phyloP scores from a whole-genome alignment of 2,888 invertebrate genomes.

The Melitaea athalia region DNA sequence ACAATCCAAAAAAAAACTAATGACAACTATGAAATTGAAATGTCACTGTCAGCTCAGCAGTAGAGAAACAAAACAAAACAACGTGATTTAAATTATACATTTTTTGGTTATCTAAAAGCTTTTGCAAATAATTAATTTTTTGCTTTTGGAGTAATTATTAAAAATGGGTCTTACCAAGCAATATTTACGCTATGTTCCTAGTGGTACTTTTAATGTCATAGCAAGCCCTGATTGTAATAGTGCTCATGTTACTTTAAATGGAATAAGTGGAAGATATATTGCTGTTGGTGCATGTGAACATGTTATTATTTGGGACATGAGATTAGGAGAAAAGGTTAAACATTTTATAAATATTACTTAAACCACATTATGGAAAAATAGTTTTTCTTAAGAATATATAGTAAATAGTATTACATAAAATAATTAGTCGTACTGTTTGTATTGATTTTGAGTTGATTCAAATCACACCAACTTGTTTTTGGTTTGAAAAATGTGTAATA shows the following conservation, averaged over 20 bases:
- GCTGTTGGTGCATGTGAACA: constrained; percentile 97
- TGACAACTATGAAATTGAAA: background rate
- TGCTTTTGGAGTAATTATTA: background rate
- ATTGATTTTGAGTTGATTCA: too few species aligned
- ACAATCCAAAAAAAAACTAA: too few species aligned
- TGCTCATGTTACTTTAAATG: constrained; percentile 88
- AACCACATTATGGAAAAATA: too few species aligned
- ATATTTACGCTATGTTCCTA: constrained; percentile 93
- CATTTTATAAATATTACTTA: too few species aligned
- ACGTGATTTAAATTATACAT: constrained; percentile 27
- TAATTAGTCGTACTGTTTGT: too few species aligned
- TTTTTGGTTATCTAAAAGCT: constrained; percentile 18
- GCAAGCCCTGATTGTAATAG: constrained; percentile 90
- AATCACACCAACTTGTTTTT: too few species aligned
- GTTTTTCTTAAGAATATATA: too few species aligned
- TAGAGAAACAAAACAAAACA: constrained; percentile 36
- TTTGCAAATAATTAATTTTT: background rate
- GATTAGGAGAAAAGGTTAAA: constrained; percentile 89
- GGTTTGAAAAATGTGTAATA: too few species aligned
- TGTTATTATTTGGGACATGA: constrained; percentile 96
- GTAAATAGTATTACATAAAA: too few species aligned
- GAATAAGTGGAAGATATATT: constrained; percentile 90
- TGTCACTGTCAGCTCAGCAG: too few species aligned
- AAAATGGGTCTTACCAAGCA: constrained; percentile 95
- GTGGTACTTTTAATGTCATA: constrained; percentile 94